These are phyloP conservation scores for Myiopsitta monachus DNA, from an alignment of 2,113 vertebrate genomes.

Conservation along the genomic window DNA sequence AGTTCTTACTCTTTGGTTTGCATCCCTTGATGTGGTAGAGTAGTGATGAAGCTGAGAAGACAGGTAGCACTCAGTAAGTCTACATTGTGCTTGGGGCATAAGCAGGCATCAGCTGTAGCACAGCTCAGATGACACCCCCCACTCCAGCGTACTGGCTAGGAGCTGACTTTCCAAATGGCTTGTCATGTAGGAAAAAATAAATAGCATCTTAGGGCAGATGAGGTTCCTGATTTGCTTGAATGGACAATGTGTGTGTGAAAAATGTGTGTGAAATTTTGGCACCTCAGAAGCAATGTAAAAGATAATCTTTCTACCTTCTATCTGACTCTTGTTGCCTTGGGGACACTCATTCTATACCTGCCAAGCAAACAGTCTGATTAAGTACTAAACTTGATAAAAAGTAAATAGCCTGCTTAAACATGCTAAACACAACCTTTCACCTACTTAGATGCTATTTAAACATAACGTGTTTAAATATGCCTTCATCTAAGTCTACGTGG, in stretches of 20 bases:
- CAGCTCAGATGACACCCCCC: neutral
- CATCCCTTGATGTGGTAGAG: neutral
- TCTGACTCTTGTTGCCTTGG: neutral
- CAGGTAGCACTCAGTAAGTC: neutral
- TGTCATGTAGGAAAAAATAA: neutral
- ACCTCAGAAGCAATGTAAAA: neutral
- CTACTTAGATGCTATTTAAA: slow-evolving; percentile 24
- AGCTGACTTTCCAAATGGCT: neutral
- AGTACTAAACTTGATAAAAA: slow-evolving; percentile 10
- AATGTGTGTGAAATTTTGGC: neutral
- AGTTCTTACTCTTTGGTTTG: neutral
- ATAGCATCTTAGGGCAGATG: neutral
- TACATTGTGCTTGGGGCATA: fast-evolving
- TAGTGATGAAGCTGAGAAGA: neutral
- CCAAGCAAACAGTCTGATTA: slow-evolving; percentile 17
- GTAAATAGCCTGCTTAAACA: slow-evolving; percentile 37
- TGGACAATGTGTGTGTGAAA: neutral
- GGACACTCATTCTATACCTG: neutral
- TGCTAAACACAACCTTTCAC: slow-evolving; percentile 24
- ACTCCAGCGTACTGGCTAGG: neutral
- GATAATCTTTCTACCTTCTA: neutral
- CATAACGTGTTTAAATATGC: neutral
- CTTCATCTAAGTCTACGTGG: neutral
- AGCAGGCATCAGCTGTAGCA: neutral
- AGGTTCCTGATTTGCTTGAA: neutral